Evolutionary conservation across 1,140 invertebrate species (phyloP), one percentile per base, ranked within the genome.

Genomic region (Drosophila sp.): DNA sequence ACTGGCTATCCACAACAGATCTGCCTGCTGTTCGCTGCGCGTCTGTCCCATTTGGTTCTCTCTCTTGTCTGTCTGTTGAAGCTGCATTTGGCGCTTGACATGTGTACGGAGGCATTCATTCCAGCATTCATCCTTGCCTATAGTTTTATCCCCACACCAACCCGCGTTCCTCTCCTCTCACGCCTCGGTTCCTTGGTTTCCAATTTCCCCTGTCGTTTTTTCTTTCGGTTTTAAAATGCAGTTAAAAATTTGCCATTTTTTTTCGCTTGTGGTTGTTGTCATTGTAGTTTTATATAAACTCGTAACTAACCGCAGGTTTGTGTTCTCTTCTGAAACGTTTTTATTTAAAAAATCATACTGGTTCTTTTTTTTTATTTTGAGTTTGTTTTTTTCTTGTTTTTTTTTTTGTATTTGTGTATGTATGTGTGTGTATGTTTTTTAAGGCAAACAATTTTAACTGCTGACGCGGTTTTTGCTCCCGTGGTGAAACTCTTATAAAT

Each of bases 21-120:
- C 70, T 80, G 63, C 69, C 72, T 78, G 50, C 65, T 60, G 68
- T 72, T 41, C 62, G 25, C 62, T 47, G 40, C 58, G 63, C 57
- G 64, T 50, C 56, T 66, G 68, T 55, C 56, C 40, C 7, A 35
- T 35, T 35, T 35, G 33, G 33, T 35, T 6, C 33, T 35, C 33
- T 17, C 17, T 17, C 17, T 44, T 66, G 68, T 47, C 55, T 67
- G 44, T 65, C 63, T 82, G 82, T 86, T 87, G 83, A 76, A 84
- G 83, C 87, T 87, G 79, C 83, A 87, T 89, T 87, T 87, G 84
- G 83, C 76, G 77, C 83, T 87, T 87, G 83, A 87, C 83, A 87
- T 87, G 76, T 87, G 83, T 79, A 79, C 71, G 71, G 69, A 38
- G 44, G 44, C 25, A 50, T 50, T 50, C 44, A 50, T 50, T 50